Evolutionary conservation across 2,888 invertebrate species (phyloP).

Genomic region (Tenodera sinensis): DNA sequence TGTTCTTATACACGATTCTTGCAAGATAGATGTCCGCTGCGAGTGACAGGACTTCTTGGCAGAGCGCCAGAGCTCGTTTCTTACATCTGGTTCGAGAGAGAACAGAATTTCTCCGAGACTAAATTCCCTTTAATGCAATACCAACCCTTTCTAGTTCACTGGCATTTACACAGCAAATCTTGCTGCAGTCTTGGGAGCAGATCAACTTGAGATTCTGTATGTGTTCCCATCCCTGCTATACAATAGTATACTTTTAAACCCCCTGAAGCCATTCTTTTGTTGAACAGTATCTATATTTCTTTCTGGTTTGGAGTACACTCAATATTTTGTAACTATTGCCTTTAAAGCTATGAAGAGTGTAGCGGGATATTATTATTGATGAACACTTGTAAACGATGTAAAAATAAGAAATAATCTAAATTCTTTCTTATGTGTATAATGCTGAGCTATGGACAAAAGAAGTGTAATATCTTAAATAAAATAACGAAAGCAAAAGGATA

Average conservation of each 20-base stretch:
- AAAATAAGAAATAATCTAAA: no score
- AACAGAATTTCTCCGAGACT: background rate
- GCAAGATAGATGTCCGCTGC: background rate
- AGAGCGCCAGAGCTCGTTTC: background rate
- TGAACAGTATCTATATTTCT: no score
- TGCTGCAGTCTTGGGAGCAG: background rate
- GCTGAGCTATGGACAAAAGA: no score
- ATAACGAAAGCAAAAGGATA: no score
- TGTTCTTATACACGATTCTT: background rate
- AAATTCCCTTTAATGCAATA: background rate
- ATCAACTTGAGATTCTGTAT: background rate
- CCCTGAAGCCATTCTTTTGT: no score
- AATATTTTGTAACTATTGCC: no score
- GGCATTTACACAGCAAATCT: background rate
- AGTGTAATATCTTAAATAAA: no score
- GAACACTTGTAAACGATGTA: no score
- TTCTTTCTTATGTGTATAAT: no score
- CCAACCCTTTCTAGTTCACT: background rate
- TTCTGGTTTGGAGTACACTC: no score
- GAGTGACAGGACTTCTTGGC: background rate
- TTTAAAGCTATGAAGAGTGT: no score
- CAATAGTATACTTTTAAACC: background rate
- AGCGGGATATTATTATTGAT: no score
- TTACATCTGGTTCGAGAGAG: background rate
- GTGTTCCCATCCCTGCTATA: background rate